phyloP scores from a whole-genome alignment of 37 sponge, comb jelly and placozoan species.

The Halichondria panicea region DNA sequence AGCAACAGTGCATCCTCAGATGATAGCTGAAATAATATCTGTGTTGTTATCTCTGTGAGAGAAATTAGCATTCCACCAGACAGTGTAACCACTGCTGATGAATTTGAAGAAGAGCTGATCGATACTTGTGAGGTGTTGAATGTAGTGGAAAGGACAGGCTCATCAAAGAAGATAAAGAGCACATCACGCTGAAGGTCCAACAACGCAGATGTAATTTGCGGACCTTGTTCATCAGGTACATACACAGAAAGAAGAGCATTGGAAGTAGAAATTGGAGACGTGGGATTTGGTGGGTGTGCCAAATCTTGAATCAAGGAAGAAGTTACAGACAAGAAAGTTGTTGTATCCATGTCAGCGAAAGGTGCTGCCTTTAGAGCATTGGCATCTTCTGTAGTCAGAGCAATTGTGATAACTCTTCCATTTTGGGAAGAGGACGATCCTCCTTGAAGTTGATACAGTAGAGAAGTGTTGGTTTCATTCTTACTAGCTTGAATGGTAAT shows the following conservation, averaged over 20 bases:
- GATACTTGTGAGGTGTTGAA: conserved; percentile 41
- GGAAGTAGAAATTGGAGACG: conserved; percentile 30
- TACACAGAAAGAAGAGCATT: conserved; percentile 38
- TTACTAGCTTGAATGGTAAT: conserved; percentile 69
- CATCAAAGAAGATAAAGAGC: conserved; percentile 72
- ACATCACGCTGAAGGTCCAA: conserved; percentile 64
- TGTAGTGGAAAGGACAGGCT: conserved; percentile 70
- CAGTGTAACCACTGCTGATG: conserved; percentile 33
- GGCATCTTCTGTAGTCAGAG: conserved; percentile 49
- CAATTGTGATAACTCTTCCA: conserved; percentile 52
- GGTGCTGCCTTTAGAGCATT: conserved; percentile 54
- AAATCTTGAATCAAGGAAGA: conserved; percentile 59
- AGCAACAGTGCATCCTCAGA: conserved; percentile 35
- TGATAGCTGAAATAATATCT: conserved; percentile 24
- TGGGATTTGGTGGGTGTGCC: conserved; percentile 65
- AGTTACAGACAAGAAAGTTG: conserved; percentile 65
- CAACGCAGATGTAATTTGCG: conserved; percentile 40
- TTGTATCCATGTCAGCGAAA: conserved; percentile 54
- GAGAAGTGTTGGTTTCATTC: conserved; percentile 41
- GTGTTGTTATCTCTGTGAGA: conserved; percentile 16
- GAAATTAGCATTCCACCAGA: conserved; percentile 28
- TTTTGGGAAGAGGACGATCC: conserved; percentile 35
- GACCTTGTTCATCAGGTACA: conserved; percentile 63
- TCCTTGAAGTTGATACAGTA: conserved; percentile 47
- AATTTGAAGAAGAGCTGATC: conserved; percentile 21